phyloP scores from a whole-genome alignment of 2,113 vertebrate species.

The Corapipo altera region DNA sequence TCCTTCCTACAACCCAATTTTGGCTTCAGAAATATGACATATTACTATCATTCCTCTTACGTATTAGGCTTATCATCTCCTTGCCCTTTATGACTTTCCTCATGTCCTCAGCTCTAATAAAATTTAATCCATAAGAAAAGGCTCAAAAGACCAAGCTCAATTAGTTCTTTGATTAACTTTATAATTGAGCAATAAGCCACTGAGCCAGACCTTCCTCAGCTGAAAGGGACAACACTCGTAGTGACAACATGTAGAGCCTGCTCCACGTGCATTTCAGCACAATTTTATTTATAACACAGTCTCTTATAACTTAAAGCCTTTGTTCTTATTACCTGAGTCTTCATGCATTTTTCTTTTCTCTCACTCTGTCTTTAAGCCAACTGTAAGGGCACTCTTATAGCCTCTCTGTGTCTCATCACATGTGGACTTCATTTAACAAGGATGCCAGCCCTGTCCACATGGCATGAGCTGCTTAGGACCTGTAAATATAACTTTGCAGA shows the following conservation, averaged over 20 bases:
- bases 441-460: no score
- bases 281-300: background rate
- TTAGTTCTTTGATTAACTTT: slow-evolving; percentile 53
- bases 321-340: background rate
- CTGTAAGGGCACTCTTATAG: background rate
- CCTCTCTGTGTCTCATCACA: background rate
- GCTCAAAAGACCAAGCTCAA: slow-evolving; percentile 37
- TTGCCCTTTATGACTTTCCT: slow-evolving; percentile 22
- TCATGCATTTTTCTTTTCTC: background rate
- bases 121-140: slow-evolving; percentile 19
- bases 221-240: background rate
- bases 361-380: background rate
- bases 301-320: background rate
- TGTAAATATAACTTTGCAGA: background rate
- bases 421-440: background rate
- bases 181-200: slow-evolving; percentile 11
- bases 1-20: background rate
- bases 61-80: background rate
- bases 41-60: background rate
- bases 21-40: background rate
- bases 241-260: background rate
- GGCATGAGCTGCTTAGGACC: background rate
- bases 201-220: background rate
- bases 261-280: background rate
- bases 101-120: slow-evolving; percentile 19